phyloP scores from a whole-genome alignment of 2,797 vertebrate species.

The Cirrhinus mrigala region DNA sequence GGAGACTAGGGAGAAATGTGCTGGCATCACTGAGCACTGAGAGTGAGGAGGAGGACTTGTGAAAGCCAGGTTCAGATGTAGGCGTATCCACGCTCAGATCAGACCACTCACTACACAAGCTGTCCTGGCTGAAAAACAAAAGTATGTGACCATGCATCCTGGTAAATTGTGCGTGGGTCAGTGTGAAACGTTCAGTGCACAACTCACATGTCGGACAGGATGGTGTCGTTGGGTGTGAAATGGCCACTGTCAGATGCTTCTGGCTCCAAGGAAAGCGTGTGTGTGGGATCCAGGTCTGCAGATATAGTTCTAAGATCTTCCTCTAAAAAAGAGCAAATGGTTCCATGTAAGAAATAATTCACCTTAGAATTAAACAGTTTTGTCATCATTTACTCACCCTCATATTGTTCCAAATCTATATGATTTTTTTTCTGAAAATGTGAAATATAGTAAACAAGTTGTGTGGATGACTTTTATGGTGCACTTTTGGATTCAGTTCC shows the following conservation, averaged over 20 bases:
- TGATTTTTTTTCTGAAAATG: neutral
- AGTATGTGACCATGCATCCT: constrained; percentile 1
- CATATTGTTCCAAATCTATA: neutral
- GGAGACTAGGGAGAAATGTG: constrained; percentile 77
- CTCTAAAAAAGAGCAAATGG: constrained; percentile 65
- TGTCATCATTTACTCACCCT: too few species aligned
- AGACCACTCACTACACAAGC: constrained; percentile 74
- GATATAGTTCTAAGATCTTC: constrained; percentile 75
- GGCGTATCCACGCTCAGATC: constrained; percentile 64
- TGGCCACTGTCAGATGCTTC: constrained; percentile 78
- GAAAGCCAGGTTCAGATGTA: constrained; percentile 55
- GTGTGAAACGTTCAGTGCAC: neutral
- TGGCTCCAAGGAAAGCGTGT: constrained; percentile 60
- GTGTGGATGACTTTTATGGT: too few species aligned
- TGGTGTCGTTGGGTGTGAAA: constrained; percentile 71
- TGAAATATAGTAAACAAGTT: too few species aligned
- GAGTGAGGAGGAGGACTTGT: constrained; percentile 69
- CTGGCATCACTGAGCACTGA: constrained; percentile 76
- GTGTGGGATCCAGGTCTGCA: constrained; percentile 60
- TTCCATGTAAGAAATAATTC: neutral
- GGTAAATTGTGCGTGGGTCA: constrained; percentile 15
- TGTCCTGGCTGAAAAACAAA: constrained; percentile 65
- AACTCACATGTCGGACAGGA: constrained; percentile 48
- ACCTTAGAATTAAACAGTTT: neutral
- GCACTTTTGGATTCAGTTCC: neutral